Evolutionary conservation across 2,113 vertebrate species (phyloP), one percentile per base, ranked within the genome.

Genomic region (Oncorhynchus mykiss): DNA sequence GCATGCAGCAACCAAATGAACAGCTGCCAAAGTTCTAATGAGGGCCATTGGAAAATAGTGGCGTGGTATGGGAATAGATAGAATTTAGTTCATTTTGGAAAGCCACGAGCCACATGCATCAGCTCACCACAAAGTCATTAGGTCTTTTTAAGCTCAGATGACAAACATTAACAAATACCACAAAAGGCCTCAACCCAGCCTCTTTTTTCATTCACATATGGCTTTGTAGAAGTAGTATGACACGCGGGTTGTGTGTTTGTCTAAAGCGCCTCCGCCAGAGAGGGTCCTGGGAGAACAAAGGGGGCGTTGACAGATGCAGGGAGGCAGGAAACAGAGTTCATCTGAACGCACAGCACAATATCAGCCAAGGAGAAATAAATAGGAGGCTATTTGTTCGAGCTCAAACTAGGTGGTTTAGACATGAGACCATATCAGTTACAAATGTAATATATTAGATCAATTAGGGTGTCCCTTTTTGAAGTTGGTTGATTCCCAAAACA

Each of bases 161-260:
- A 96, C 95, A 96, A 96, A 95, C 95, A 96, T 97, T 93, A 96
- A 92, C 89, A 94, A 94, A 95, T 93, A 94, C 95, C 96, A 95
- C 96, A 96, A 94, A 93, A 94, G 93, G 92, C 92, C 95, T 95
- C 86, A 92, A 93, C 91, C 88, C 88, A 85, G 86, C 86, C 86
- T 90, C 92, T 96, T 96, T 96, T 96, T 96, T 95, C 94, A 93
- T 92, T 95, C 94, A 94, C 95, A 96, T 95, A 93, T 94, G 95
- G 95, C 88, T 90, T 91, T 90, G 87, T 92, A 93, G 90, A 93
- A 94, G 90, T 92, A 89, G 90, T 92, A 89, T 89, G 79, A 84
- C 91, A 90, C 91, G 91, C 90, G 74, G 90, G 89, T 87, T 82
- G 76, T 91, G 85, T 94, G 94, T 95, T 96, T 95, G 93, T 94